phyloP scores from a whole-genome alignment of 2,113 vertebrate species.

The Paradoxurus hermaphroditus region DNA sequence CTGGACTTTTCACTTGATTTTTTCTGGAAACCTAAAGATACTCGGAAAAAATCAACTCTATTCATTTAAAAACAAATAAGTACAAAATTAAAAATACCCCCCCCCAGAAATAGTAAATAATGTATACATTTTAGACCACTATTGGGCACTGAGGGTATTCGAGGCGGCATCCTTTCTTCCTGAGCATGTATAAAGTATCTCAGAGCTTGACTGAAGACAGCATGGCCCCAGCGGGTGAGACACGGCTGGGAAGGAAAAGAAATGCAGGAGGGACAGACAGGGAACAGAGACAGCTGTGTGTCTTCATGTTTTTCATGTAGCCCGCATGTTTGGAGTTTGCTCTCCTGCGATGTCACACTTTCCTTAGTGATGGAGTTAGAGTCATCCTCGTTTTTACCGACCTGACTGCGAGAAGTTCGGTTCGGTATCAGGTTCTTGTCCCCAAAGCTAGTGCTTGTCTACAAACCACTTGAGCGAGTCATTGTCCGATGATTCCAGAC shows the following conservation, averaged over 20 bases:
- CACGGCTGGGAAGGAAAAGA: not conserved
- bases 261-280: not conserved
- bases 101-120: too few species aligned
- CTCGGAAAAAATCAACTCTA: not conserved
- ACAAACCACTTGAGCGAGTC: not conserved
- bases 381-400: not conserved
- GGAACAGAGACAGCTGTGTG: not conserved
- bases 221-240: not conserved
- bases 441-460: not conserved
- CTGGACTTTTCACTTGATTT: not conserved
- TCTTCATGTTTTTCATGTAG: not conserved
- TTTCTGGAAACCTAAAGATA: not conserved
- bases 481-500: not conserved
- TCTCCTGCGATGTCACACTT: not conserved
- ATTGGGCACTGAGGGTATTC: not conserved
- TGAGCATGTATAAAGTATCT: not conserved
- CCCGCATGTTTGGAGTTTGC: not conserved
- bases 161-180: fast-evolving
- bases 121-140: not conserved
- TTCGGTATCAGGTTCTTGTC: not conserved
- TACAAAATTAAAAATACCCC: not conserved
- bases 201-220: not conserved
- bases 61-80: too few species aligned
- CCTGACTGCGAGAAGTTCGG: not conserved
- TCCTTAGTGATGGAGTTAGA: too few species aligned